These are phyloP conservation scores for Drosophila pallidifrons DNA, from an alignment of 1,140 invertebrate species.

Conservation along the genomic window DNA sequence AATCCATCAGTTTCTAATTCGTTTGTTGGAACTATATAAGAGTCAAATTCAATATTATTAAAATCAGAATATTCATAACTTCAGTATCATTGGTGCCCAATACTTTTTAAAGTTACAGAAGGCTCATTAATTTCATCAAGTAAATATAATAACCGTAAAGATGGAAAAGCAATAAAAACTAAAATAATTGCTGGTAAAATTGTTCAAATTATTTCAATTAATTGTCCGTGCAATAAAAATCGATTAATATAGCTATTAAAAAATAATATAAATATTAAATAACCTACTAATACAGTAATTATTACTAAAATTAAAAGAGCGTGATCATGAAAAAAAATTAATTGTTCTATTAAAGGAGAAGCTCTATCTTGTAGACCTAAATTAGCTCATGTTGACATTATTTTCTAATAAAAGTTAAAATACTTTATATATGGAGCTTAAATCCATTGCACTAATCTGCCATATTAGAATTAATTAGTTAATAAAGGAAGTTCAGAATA, in stretches of 20 bases:
- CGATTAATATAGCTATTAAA: constrained; percentile 86
- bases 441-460: constrained; percentile 87
- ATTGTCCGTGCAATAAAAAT: too few relatives aligned
- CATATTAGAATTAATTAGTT: constrained; percentile 86
- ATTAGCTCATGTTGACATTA: constrained; percentile 86
- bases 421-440: constrained; percentile 88
- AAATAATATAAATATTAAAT: constrained; percentile 85
- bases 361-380: constrained; percentile 86
- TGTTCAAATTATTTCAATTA: too few relatives aligned
- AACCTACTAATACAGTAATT: too few relatives aligned
- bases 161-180: constrained; percentile 88
- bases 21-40: constrained; percentile 87
- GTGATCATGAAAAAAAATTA: constrained; percentile 88
- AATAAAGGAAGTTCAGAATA: constrained; percentile 86
- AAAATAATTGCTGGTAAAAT: too few relatives aligned
- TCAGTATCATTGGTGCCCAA: constrained; percentile 90
- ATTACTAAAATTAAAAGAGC: constrained; percentile 15
- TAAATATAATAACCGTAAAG: constrained; percentile 87
- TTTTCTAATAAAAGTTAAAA: constrained; percentile 86
- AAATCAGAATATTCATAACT: constrained; percentile 89
- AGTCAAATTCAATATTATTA: constrained; percentile 88
- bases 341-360: constrained; percentile 87
- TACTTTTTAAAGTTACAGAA: constrained; percentile 87
- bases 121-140: constrained; percentile 87
- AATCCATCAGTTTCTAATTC: constrained; percentile 83